Base-by-base conservation (phyloP, 2,113 vertebrate species). In the Notiomystis cincta region DNA sequence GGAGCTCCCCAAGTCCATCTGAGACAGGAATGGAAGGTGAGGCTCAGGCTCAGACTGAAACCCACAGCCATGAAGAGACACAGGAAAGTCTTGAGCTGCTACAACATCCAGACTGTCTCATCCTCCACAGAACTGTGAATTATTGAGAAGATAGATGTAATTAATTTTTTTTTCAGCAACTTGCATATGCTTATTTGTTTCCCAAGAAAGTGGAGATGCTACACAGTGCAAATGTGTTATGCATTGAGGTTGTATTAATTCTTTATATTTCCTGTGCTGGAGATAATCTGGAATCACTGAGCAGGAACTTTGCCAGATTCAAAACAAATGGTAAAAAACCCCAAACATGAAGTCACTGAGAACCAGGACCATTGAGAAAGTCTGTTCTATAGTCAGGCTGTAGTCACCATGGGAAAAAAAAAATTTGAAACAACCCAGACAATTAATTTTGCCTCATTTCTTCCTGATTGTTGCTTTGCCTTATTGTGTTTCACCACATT, bases 241-340 rank as follows among this genome's bases (percentile, higher is more conserved):
- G 86, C 79, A 65, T 21, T 57, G 77, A 73, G 56, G 57, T 64
- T 73, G 66, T 28, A 75, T 67, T 45, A 69, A 51, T 92, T 94
- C 18, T 75, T 54, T 23, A 4, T 23, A 48, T 93, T 94, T 94
- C 65, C 56, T 72, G 15, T 56, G 93, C 81, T 90, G 58, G 44
- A 79, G 44, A 15, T 72, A 47, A 25, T 77, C 89, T 84, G 80
- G 65, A 93, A 45, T 94, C 87, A 37, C 77, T 87, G 76, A 92
- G 69, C 80, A 96, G 4, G n/a, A 94, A n/a, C 70, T 42, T n/a
- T 75, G 22, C 13, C 31, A 54, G 66, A 54, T 53, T 93, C 35
- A 81, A 90, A 58, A 66, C 54, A 66, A 58, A 89, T n/a, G 27
- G 45, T 47, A 72, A 92, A 81, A 79, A 53, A 90, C 13, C 87